Base-by-base conservation (phyloP, 2,797 vertebrate species). In the Poeciliopsis presidionis region DNA sequence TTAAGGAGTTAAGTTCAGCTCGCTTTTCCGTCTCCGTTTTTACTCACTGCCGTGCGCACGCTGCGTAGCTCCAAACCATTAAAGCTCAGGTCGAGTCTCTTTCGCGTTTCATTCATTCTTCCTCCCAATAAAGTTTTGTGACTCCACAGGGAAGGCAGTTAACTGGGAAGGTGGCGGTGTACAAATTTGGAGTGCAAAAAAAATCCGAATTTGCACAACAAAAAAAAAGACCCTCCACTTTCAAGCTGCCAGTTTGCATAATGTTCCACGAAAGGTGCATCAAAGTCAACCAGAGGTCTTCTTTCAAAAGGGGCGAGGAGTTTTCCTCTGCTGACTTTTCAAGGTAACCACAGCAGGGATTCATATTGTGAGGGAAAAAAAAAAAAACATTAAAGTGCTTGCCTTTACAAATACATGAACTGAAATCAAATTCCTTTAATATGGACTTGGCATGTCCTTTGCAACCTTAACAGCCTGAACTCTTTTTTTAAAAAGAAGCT, bases 121-220 rank as follows among this genome's bases (percentile, higher is more conserved):
- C 80, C 79, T 72, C 59, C 82, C 90, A 91, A 93, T 93, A 91
- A 92, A 90, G 80, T 90, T 90, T 84, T 73, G 89, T 81, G 82
- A 90, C 87, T 93, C 89, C 84, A 79, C 67, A 75, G 90, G 90
- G 93, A 93, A 92, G 83, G 85, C 89, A 95, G 94, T 95, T 95
- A 95, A 92, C 86, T 89, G 88, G 88, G 89, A 93, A 90, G 81
- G 86, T 82, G 89, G 80, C 86, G 88, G 89, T 89, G 87, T 85
- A 83, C 84, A 91, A 81, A 93, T 90, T 88, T 83, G 71, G 81
- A 80, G 83, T 94, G 90, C 86, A 46, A 90, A 87, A 94, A 41
- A 94, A 94, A 92, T 93, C 92, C 84, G 88, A 63, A 94, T 95
- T 94, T 92, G 91, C 92, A 95, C 92, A 94, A 94, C 93, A 95